These are phyloP conservation scores for Hyalella azteca DNA, from an alignment of 2,888 invertebrate species.

Conservation along the genomic window DNA sequence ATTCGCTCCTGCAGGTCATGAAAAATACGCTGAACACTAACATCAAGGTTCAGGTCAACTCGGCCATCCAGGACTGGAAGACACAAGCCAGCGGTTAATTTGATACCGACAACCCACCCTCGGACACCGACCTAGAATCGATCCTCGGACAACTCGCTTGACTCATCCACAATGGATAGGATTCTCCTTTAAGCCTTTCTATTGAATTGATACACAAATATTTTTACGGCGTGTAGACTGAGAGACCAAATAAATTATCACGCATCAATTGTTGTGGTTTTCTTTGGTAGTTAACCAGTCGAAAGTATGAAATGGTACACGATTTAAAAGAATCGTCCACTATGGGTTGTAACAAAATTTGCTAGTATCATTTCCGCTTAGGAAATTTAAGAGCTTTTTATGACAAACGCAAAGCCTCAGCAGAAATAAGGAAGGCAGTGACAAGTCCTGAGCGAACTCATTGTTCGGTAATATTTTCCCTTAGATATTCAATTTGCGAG, in stretches of 20 bases:
- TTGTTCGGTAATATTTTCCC: too few relatives aligned
- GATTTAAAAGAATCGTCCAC: too few relatives aligned
- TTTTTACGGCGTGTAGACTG: slow-evolving; percentile 28
- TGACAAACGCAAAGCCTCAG: too few relatives aligned
- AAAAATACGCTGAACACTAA: neutral
- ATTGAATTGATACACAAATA: slow-evolving; percentile 21
- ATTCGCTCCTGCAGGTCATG: neutral
- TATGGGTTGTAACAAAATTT: too few relatives aligned
- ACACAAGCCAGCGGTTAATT: neutral
- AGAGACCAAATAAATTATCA: slow-evolving; percentile 32
- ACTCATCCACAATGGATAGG: neutral
- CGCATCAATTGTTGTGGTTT: neutral
- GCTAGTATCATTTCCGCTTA: too few relatives aligned
- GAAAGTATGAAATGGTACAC: too few relatives aligned
- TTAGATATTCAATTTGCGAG: too few relatives aligned
- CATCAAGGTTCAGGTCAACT: slow-evolving; percentile 33
- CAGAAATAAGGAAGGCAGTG: too few relatives aligned
- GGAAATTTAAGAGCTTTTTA: too few relatives aligned
- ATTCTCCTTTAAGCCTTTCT: too few relatives aligned
- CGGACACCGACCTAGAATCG: neutral
- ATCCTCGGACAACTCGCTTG: neutral
- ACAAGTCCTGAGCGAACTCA: too few relatives aligned
- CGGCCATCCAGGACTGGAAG: slow-evolving; percentile 12
- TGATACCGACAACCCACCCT: neutral
- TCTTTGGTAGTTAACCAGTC: neutral